A percentile compares a stretch with the other conserved stretches of the same genome.
These are phyloP conservation scores for Coelinius sp. DNA, from an alignment of 2,888 invertebrate genomes.

Conservation along the genomic window DNA sequence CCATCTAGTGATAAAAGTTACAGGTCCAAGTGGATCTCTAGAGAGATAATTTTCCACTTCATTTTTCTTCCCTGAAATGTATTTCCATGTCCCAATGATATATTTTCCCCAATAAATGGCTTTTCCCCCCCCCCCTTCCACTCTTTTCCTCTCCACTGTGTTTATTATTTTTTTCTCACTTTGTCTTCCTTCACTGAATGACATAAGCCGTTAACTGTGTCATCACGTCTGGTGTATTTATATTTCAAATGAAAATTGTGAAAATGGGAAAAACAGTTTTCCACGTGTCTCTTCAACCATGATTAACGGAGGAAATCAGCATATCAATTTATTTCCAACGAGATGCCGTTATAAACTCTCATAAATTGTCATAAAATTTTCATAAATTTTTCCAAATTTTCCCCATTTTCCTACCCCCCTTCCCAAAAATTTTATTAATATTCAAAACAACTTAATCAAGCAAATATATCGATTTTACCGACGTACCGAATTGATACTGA, in stretches of 20 bases:
- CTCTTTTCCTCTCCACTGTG: background rate
- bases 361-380: no score
- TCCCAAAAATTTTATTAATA: background rate
- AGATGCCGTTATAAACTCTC: no score
- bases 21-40: no score
- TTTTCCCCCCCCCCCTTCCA: no score
- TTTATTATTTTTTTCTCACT: background rate
- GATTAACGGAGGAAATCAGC: no score
- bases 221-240: conserved; percentile 9
- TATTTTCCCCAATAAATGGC: background rate
- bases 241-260: background rate
- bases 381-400: background rate
- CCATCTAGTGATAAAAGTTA: no score
- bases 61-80: no score
- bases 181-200: background rate
- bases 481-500: conserved; percentile 61
- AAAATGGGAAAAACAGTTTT: background rate
- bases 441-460: background rate
- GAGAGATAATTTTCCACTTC: no score
- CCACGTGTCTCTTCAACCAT: no score
- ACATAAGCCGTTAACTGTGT: background rate
- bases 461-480: conserved; percentile 53
- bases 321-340: no score
- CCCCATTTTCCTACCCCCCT: background rate
- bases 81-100: background rate